Conservation (phyloP, 2,888 invertebrate genomes). For the Pristionchus japonicus region DNA sequence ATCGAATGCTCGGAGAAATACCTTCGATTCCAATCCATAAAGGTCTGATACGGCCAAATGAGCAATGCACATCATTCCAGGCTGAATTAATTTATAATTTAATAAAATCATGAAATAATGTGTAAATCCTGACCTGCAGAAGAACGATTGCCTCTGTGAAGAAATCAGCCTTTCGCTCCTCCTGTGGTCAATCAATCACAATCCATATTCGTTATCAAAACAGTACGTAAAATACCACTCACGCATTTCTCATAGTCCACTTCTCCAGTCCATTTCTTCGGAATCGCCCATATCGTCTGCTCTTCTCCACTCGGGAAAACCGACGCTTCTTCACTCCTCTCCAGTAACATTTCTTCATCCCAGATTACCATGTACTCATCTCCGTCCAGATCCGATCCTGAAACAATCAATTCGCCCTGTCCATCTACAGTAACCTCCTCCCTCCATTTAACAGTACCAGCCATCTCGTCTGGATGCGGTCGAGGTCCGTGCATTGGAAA, state of each 20-base stretch:
- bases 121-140: background rate
- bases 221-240: too few species aligned
- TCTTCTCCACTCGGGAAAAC: constrained; percentile 69
- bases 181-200: background rate
- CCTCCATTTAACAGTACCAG: constrained; percentile 66
- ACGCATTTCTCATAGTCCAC: background rate
- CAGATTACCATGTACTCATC: too few species aligned
- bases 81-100: background rate
- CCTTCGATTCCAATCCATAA: constrained; percentile 65
- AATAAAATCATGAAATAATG: background rate
- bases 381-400: constrained; percentile 72
- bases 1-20: background rate
- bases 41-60: constrained; percentile 74
- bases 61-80: constrained; percentile 72
- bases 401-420: background rate
- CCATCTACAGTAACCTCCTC: too few species aligned
- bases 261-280: background rate
- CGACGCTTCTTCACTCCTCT: constrained; percentile 75
- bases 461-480: constrained; percentile 77
- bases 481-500: constrained; percentile 75
- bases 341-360: too few species aligned
- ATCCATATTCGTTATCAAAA: background rate
- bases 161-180: background rate
- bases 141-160: background rate
- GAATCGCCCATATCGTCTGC: constrained; percentile 40